Evolutionary conservation across 2,797 vertebrate genomes (phyloP).

Genomic region (Ataeniobius toweri): DNA sequence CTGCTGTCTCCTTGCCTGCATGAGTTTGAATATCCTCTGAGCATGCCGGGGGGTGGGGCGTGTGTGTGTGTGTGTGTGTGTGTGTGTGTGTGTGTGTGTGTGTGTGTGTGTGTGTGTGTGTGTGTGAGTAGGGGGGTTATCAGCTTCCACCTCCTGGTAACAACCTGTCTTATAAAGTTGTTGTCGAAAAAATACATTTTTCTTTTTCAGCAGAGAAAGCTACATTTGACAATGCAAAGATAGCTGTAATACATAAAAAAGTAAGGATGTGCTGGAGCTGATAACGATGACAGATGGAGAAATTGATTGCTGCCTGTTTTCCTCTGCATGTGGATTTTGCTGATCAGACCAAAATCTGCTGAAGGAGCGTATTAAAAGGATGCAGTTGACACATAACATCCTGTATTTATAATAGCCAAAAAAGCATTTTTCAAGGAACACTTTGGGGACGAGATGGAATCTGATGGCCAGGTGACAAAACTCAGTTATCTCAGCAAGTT

Average conservation of each 20-base stretch:
- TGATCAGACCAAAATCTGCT: conserved; percentile 58
- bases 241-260: conserved; percentile 66
- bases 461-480: conserved; percentile 31
- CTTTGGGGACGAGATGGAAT: conserved; percentile 35
- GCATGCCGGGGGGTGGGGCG: conserved; percentile 38
- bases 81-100: no score
- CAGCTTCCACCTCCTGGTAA: conserved; percentile 67
- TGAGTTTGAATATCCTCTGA: conserved; percentile 71
- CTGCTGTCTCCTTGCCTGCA: conserved; percentile 51
- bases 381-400: conserved; percentile 35
- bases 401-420: conserved; percentile 42
- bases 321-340: conserved; percentile 60
- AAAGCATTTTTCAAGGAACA: conserved; percentile 43
- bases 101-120: no score
- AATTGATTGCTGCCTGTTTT: conserved; percentile 71
- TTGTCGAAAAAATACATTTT: conserved; percentile 39
- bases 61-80: no score
- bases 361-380: conserved; percentile 31
- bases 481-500: conserved; percentile 11
- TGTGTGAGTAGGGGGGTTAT: conserved; percentile 68
- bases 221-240: conserved; percentile 67
- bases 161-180: conserved; percentile 72
- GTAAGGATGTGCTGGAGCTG: conserved; percentile 69
- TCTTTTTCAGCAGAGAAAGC: conserved; percentile 35
- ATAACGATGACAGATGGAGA: conserved; percentile 73